A percentile compares a stretch with the other conserved stretches of the same genome.
phyloP scores from a whole-genome alignment of 2,888 invertebrate genomes.

The Hypomecis atomaria region DNA sequence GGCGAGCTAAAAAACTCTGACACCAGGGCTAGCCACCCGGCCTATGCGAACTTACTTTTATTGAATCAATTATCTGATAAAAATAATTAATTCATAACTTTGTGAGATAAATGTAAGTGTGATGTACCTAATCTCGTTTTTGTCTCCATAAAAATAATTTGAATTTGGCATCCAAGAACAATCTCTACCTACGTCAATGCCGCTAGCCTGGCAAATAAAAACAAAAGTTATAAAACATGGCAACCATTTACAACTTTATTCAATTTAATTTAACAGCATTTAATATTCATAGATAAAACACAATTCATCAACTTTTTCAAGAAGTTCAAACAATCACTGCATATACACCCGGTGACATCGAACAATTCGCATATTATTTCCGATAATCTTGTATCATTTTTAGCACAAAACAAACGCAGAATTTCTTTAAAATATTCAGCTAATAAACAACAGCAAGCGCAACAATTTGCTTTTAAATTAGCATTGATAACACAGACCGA shows the following conservation, averaged over 20 bases:
- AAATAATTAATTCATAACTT: too few relatives aligned
- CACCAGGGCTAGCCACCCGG: too few relatives aligned
- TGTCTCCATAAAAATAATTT: too few relatives aligned
- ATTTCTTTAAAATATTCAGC: conserved; percentile 36
- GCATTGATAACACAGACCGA: conserved; percentile 9
- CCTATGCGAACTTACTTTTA: too few relatives aligned
- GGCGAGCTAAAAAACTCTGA: too few relatives aligned
- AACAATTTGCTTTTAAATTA: conserved; percentile 30
- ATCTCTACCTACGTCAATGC: too few relatives aligned
- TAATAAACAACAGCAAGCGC: conserved; percentile 34
- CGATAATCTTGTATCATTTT: conserved; percentile 17
- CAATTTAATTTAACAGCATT: neutral
- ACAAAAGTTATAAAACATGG: too few relatives aligned
- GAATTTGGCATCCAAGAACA: too few relatives aligned
- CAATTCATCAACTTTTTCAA: neutral
- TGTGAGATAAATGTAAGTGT: too few relatives aligned
- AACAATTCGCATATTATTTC: conserved; percentile 27
- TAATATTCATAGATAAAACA: neutral
- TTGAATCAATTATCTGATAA: too few relatives aligned
- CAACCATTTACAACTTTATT: neutral
- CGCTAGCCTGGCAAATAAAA: too few relatives aligned
- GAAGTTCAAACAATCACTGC: conserved; percentile 28
- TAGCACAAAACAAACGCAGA: conserved; percentile 5
- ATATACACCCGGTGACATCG: conserved; percentile 20
- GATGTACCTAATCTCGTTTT: too few relatives aligned